Base-by-base conservation (phyloP, 2,888 invertebrate species). In the Pseudoips prasinana region DNA sequence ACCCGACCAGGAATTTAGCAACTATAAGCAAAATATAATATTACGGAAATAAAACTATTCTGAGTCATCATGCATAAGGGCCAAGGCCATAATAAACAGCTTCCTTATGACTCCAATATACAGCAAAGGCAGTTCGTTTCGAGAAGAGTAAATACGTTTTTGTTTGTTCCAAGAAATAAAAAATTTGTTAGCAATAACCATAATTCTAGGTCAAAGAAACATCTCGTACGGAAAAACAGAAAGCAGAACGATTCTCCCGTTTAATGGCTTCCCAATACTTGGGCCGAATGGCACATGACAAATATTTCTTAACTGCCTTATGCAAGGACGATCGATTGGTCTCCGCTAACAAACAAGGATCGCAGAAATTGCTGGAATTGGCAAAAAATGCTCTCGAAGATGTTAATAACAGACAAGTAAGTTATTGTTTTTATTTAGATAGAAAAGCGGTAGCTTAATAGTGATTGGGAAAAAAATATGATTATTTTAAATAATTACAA, bases 191-290 rank as follows among this genome's bases (percentile, higher is more conserved):
- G 43, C 45, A 56, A 58, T 54, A 51, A 55, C 40, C 53, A 31
- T 58, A 33, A 55, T 67, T 68, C 20, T 57, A 87, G 86, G 73
- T 78, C 24, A 68, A 79, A 66, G 83, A 83, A 65, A 73, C 80
- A 61, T 79, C 83, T 33, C 73, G 72, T 7, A 68, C 77, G 33
- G 80, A 84, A 63, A 79, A 77, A 64, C 84, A 85, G 39, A 78
- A 63, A 54, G 55, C 66, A 28, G 64, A 79, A 35, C 76, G 77
- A 64, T 80, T 82, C 55, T 78, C 77, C 35, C 76, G 83, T 26
- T 59, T 86, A 66, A 85, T 88, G 85, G 77, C 85, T 29, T 85
- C 85, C 28, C 85, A 84, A 67, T 88, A 86, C 72, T 74, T 88
- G 64, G 79, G 81, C 49, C 73, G 82, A 64, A 88, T 88, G 87